These are phyloP conservation scores for Sinocyclocheilus anshuiensis DNA, from an alignment of 2,113 vertebrate genomes.

Conservation along the genomic window DNA sequence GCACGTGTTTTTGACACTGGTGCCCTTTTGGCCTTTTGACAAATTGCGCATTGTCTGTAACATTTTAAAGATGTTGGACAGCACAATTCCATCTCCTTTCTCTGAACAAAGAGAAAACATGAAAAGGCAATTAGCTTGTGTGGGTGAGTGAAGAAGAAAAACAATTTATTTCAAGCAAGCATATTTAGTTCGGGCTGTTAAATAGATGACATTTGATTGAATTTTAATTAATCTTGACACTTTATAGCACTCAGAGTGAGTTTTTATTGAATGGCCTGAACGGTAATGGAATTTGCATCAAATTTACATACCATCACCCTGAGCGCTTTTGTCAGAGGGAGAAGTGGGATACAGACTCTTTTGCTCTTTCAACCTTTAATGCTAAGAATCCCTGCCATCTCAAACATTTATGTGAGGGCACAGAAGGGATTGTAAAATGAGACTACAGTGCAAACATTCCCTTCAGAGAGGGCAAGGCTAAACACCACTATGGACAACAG, in stretches of 20 bases:
- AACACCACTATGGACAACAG: not conserved
- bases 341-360: not conserved
- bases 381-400: conserved; percentile 30
- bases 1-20: not conserved
- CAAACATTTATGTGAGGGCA: conserved; percentile 14
- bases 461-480: conserved; percentile 30
- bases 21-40: not conserved
- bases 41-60: not conserved
- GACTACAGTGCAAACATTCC: not conserved
- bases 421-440: conserved; percentile 40
- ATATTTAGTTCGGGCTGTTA: not conserved
- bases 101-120: conserved; percentile 7
- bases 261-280: not conserved
- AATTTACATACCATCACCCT: not conserved
- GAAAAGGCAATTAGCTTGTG: not conserved
- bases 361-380: conserved; percentile 19
- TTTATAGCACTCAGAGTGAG: not conserved
- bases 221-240: not conserved
- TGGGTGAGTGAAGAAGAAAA: not conserved
- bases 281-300: not conserved
- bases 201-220: not conserved
- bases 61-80: not conserved
- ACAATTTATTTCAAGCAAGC: not conserved
- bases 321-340: not conserved
- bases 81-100: conserved; percentile 11